Evolutionary conservation across 2,888 invertebrate species (phyloP), one percentile per base, ranked within the genome.

Genomic region (Thera britannica): DNA sequence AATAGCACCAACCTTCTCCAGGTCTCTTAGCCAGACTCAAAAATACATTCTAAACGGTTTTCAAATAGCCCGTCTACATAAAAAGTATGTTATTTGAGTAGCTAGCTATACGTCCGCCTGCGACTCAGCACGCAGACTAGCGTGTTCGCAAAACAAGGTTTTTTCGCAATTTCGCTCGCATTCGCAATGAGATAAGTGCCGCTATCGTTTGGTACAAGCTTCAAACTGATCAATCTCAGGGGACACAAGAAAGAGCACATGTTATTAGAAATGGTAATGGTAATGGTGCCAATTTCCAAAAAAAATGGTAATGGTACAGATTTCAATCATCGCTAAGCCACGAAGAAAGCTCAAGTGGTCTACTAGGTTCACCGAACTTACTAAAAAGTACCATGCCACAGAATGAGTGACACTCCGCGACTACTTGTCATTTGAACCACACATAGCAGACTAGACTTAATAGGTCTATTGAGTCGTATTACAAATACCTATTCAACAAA

Each of bases 161-260:
- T 84, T 83, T 83, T 78, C 76, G 75, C 75, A 77, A 80, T 83
- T 81, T 82, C 81, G 78, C 79, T 78, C 64, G 71, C 76, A 64
- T 62, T 67, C 63, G 73, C 72, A 72, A 68, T 63, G 65, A 77
- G 71, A 74, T 82, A 81, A 82, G 77, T 74, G 77, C 63, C 65
- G 76, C 68, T 68, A 74, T 71, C 77, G 74, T 79, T 63, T 76
- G 79, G 76, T 70, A 2, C 70, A 80, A 77, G 52, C n/a, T 38
- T 59, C 44, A 2, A 38, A 51, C 12, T 11, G 3, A 4, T 48
- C 44, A 44, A 44, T 2, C 44, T 44, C 44, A 44, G 5, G 44
- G 8, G 44, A 6, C 5, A 38, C 38, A 38, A 23, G 23, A 23
- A 23, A 23, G 41, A 41, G 7, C 5, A 7, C 7, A 41, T 2